These are phyloP conservation scores for Zoanthus gigantus DNA, from an alignment of 92 coral and sea anemone species.

Conservation along the genomic window DNA sequence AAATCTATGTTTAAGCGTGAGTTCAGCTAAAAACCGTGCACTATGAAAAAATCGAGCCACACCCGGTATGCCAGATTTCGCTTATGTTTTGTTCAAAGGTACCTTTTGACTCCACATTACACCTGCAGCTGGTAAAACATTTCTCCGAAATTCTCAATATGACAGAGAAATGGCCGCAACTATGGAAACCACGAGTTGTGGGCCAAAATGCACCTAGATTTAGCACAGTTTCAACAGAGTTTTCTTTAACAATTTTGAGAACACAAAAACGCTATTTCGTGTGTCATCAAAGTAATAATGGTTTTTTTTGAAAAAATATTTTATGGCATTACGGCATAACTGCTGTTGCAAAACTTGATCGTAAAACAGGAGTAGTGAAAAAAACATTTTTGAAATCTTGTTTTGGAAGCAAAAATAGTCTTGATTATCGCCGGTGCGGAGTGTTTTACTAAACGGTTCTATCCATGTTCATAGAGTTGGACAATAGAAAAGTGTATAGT, in stretches of 20 bases:
- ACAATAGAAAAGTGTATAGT: slow-evolving; percentile 13
- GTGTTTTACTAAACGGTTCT: background rate
- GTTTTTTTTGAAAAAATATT: background rate
- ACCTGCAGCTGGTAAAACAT: slow-evolving; percentile 5
- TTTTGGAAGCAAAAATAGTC: background rate
- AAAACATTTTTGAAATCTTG: slow-evolving; percentile 16
- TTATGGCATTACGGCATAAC: background rate
- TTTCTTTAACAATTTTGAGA: background rate
- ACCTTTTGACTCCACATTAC: slow-evolving; percentile 1
- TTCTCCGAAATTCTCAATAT: slow-evolving; percentile 12
- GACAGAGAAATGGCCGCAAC: slow-evolving; percentile 17
- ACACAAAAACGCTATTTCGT: background rate
- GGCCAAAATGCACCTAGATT: slow-evolving; percentile 12
- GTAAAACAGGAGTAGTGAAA: slow-evolving; percentile 21
- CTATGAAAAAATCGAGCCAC: background rate
- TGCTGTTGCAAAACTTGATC: slow-evolving; percentile 2
- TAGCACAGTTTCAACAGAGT: background rate
- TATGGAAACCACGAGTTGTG: slow-evolving; percentile 15
- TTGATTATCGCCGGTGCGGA: too few relatives aligned
- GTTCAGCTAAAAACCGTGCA: slow-evolving; percentile 18
- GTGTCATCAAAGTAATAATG: background rate
- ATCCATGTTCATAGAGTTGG: slow-evolving; percentile 2
- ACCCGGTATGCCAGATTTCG: slow-evolving; percentile 19
- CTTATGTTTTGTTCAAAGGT: background rate
- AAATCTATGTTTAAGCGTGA: background rate